Percentiles rank a stretch among this genome's conserved stretches.
Evolutionary conservation across 2,797 vertebrate genomes (phyloP).

Genomic region (Coregonus ussuriensis): DNA sequence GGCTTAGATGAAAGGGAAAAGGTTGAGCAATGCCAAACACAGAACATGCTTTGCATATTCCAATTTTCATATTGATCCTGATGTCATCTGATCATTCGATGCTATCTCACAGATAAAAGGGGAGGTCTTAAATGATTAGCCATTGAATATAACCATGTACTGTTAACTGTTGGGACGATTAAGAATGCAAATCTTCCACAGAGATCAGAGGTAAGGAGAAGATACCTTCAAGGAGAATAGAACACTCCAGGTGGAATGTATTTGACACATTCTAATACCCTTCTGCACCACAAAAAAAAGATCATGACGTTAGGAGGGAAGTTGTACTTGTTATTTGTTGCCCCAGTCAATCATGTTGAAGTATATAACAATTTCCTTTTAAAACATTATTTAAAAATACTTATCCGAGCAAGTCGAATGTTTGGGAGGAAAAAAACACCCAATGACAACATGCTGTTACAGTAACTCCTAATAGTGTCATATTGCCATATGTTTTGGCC

Average conservation of each 20-base stretch:
- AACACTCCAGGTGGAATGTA: not conserved
- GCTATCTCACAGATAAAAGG: conserved; percentile 68
- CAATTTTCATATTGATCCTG: conserved; percentile 68
- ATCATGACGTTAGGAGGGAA: not conserved
- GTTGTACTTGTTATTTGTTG: not conserved
- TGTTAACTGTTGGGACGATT: conserved; percentile 52
- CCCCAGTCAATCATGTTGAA: not conserved
- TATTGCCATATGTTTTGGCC: conserved; percentile 16
- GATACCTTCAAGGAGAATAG: not conserved
- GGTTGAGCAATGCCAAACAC: conserved; percentile 70
- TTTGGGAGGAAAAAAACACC: not conserved
- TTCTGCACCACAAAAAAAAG: not conserved
- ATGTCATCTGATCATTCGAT: conserved; percentile 56
- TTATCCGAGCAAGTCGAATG: not conserved
- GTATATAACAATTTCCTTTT: not conserved
- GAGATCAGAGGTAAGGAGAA: conserved; percentile 20
- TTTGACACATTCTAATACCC: not conserved
- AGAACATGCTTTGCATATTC: conserved; percentile 72
- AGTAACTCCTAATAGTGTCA: conserved; percentile 57
- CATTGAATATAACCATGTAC: conserved; percentile 69
- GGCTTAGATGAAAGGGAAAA: conserved; percentile 72
- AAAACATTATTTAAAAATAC: not conserved
- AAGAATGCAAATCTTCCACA: conserved; percentile 36
- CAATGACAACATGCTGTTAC: conserved; percentile 2
- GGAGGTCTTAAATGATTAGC: conserved; percentile 73